Evolutionary conservation across 2,797 vertebrate species (phyloP).

Genomic region (Falco naumanni): DNA sequence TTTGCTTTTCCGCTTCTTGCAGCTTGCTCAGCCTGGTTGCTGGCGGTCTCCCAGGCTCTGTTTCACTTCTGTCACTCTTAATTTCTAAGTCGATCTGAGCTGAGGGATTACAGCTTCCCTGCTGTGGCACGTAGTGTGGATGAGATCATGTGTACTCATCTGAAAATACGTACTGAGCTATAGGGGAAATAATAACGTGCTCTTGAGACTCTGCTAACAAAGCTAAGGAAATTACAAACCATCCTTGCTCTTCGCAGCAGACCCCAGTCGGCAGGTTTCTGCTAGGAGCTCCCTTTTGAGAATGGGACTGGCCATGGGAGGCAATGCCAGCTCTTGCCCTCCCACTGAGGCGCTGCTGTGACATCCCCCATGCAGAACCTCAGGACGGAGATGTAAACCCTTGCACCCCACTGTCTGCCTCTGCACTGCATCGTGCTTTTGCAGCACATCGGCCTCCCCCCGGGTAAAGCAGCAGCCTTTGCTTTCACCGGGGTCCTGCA

Average conservation of each 20-base stretch:
- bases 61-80: not conserved
- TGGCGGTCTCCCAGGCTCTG: not conserved
- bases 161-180: not conserved
- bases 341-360: not conserved
- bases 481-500: not conserved
- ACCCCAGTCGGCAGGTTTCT: not conserved
- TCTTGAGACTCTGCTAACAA: not conserved
- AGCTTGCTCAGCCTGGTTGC: not conserved
- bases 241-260: not conserved
- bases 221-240: not conserved
- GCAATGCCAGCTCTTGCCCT: not conserved
- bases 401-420: not conserved
- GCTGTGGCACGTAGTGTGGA: rapidly evolving
- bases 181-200: rapidly evolving
- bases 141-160: not conserved
- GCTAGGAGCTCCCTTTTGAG: not conserved
- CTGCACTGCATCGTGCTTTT: rapidly evolving
- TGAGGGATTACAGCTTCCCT: not conserved
- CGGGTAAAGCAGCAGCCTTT: not conserved
- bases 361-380: not conserved
- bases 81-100: not conserved
- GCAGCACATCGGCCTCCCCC: not conserved
- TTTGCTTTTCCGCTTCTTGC: not conserved
- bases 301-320: rapidly evolving
- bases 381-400: not conserved